phyloP scores from a whole-genome alignment of 2,113 vertebrate species.

The Centrocercus urophasianus region DNA sequence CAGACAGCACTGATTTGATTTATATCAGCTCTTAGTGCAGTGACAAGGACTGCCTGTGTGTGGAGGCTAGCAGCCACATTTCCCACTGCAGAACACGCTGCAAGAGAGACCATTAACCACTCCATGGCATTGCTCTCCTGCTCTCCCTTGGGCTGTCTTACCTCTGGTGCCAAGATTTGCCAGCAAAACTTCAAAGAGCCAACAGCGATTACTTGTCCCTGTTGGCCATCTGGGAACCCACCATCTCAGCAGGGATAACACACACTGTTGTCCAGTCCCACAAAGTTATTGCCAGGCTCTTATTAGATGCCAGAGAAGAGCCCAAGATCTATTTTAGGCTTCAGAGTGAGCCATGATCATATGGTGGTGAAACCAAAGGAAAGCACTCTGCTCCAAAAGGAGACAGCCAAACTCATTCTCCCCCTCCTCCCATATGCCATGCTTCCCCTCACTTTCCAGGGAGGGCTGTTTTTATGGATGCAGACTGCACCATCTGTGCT shows the following conservation, averaged over 20 bases:
- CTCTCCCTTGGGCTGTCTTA: not conserved
- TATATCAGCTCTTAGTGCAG: rapidly evolving
- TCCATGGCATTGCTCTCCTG: not conserved
- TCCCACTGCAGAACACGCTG: not conserved
- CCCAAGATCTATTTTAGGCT: not conserved
- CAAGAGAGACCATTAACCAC: not conserved
- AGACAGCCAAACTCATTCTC: not conserved
- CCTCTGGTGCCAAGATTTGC: not conserved
- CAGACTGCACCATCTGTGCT: not conserved
- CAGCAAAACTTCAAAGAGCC: not conserved
- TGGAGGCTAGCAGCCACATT: not conserved
- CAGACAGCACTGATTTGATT: not conserved
- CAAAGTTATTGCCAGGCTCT: not conserved
- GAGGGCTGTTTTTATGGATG: not conserved
- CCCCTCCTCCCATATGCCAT: not conserved
- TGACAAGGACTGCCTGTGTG: not conserved
- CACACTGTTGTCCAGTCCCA: not conserved
- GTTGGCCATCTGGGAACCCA: conserved; percentile 10
- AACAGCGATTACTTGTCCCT: not conserved
- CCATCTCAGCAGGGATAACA: conserved; percentile 11
- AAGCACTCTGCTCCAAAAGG: not conserved
- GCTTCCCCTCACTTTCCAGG: not conserved
- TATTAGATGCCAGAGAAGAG: not conserved
- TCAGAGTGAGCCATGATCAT: not conserved
- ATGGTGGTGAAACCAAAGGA: not conserved